phyloP scores from a whole-genome alignment of 2,888 invertebrate genomes.

The Empis stercorea region DNA sequence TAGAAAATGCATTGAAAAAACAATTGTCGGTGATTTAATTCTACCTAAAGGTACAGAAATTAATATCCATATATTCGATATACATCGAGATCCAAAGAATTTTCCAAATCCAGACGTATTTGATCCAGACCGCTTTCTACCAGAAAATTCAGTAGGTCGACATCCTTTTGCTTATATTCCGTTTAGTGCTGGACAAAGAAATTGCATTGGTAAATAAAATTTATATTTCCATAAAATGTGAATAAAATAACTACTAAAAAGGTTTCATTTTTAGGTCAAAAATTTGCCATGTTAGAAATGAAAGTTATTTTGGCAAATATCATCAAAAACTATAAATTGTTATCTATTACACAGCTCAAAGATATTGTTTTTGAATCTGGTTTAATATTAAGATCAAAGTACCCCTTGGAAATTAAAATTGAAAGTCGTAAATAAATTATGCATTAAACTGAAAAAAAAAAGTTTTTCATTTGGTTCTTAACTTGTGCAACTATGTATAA shows the following conservation, averaged over 20 bases:
- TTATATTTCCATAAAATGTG: too few species aligned
- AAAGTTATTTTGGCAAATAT: slow-evolving; percentile 44
- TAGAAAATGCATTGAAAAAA: slow-evolving; percentile 23
- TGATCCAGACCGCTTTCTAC: slow-evolving; percentile 47
- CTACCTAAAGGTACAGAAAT: slow-evolving; percentile 41
- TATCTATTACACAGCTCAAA: slow-evolving; percentile 37
- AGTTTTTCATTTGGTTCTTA: too few species aligned
- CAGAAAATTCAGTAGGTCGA: slow-evolving; percentile 40
- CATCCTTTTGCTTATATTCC: slow-evolving; percentile 54
- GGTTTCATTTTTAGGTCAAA: slow-evolving; percentile 37
- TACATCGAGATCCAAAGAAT: slow-evolving; percentile 50
- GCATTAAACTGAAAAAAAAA: too few species aligned
- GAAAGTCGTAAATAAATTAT: too few species aligned
- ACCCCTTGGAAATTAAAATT: slow-evolving; percentile 26
- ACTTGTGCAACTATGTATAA: too few species aligned
- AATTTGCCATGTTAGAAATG: slow-evolving; percentile 53
- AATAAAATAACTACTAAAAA: too few species aligned
- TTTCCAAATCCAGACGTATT: slow-evolving; percentile 51
- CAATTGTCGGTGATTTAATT: slow-evolving; percentile 21
- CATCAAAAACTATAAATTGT: slow-evolving; percentile 40
- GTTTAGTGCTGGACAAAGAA: slow-evolving; percentile 54
- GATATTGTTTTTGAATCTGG: slow-evolving; percentile 37
- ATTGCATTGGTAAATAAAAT: slow-evolving; percentile 39
- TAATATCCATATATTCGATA: slow-evolving; percentile 46
- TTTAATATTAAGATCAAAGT: slow-evolving; percentile 37